Base-by-base conservation (phyloP, 1,140 invertebrate genomes). In the Bathynomus jamesi region DNA sequence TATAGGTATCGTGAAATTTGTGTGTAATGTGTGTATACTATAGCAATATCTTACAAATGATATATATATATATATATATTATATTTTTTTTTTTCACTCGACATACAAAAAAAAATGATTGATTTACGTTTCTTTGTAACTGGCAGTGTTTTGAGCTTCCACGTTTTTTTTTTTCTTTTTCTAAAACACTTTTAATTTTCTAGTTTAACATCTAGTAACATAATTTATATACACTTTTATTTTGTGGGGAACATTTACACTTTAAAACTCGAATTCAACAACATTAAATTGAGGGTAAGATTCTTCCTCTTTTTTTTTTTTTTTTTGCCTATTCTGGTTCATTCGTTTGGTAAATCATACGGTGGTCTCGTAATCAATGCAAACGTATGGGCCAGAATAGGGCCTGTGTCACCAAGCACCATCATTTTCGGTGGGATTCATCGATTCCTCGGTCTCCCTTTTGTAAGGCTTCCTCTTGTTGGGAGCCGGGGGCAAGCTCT, bases 321-420 rank as follows among this genome's bases (percentile, higher is more conserved):
- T 17, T 17, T 53, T 53, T 53, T 21, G 13, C 40, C 40, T 53
- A 53, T 53, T 53, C 40, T 53, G 40, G 5, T 17, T 17, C 40
- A 53, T 53, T 53, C 40, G 40, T 53, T 53, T 53, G 40, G 13
- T 21, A 53, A 53, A 53, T 71, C 64, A 73, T 27, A 76, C 75
- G 31, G 75, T 76, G 30, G 75, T 76, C 69, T 76, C 75, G 66
- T 76, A 76, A 71, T 76, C 75, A 30, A 76, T 68, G 32, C 71
- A 73, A 46, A 76, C 72, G 40, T 70, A 61, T 28, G 64, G 65
- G 46, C 53, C 67, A 68, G 72, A 64, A 68, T 66, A 71, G 69
- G 75, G 69, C 67, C 69, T 67, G 27, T 73, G 75, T 76, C 75
- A 76, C 69, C 71, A 76, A 60, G 69, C 67, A 53, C 73, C 75